A percentile compares a stretch with the other conserved stretches of the same genome.
Evolutionary conservation across 2,113 vertebrate genomes (phyloP).

Genomic region (Semicossyphus pulcher): DNA sequence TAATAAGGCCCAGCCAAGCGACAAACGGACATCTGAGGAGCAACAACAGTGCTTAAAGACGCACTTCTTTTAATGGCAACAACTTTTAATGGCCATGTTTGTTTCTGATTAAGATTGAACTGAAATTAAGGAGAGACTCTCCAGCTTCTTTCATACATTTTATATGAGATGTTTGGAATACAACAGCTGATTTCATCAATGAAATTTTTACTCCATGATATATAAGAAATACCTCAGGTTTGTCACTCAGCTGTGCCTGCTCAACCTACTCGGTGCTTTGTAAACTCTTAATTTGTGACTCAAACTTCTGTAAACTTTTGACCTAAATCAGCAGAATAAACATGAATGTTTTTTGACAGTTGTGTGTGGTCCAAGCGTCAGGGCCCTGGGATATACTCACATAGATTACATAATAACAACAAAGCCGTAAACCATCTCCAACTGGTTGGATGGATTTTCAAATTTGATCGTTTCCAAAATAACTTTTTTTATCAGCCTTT

Average conservation of each 20-base stretch:
- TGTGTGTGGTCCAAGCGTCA: background rate
- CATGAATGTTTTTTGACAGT: background rate
- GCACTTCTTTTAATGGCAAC: background rate
- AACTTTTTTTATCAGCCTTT: background rate
- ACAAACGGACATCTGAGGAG: background rate
- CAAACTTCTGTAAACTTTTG: background rate
- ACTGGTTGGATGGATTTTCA: background rate
- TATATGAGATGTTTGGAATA: background rate
- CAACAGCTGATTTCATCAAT: background rate
- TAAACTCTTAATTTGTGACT: constrained; percentile 1
- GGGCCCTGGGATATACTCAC: background rate
- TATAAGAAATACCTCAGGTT: constrained; percentile 1
- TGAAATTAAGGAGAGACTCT: background rate
- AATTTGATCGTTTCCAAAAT: background rate
- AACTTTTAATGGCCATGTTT: background rate
- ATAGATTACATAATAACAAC: background rate
- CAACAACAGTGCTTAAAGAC: background rate
- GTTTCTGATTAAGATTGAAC: background rate
- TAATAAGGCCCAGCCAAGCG: background rate
- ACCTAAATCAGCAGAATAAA: background rate
- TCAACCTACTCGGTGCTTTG: background rate
- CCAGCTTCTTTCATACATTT: too few relatives aligned
- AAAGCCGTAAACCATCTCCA: constrained; percentile 1
- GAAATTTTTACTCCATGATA: background rate
- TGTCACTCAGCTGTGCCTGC: constrained; percentile 10